Evolutionary conservation across 2,797 vertebrate species (phyloP).

Genomic region (Aratinga solstitialis): DNA sequence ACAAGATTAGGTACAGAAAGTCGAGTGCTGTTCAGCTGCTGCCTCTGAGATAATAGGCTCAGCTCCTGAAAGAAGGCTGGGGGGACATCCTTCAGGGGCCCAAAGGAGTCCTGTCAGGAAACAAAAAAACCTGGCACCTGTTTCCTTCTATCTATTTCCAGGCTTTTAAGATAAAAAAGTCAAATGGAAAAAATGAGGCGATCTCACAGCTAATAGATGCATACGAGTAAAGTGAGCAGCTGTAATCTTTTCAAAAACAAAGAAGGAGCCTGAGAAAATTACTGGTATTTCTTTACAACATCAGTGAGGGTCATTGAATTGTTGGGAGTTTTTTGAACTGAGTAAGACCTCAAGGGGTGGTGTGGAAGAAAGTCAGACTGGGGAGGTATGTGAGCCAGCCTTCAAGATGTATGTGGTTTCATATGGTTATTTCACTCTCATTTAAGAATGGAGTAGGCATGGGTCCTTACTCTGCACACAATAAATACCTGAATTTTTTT

Average conservation of each 20-base stretch:
- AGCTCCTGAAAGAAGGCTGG: not conserved
- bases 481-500: not conserved
- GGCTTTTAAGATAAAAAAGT: constrained; percentile 44
- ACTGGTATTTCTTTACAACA: constrained; percentile 17
- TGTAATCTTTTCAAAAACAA: constrained; percentile 62
- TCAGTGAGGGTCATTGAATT: not conserved
- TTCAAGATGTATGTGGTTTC: not conserved
- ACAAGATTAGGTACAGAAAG: not conserved
- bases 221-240: not conserved
- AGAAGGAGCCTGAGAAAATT: constrained; percentile 42
- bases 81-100: not conserved
- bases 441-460: not conserved
- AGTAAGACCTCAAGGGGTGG: not conserved
- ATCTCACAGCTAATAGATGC: constrained; percentile 19
- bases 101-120: not conserved
- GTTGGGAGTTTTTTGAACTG: not conserved
- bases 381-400: not conserved
- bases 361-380: not conserved
- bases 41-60: not conserved
- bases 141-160: constrained; percentile 39
- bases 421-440: not conserved
- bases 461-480: not conserved
- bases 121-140: constrained; percentile 17
- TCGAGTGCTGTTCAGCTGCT: not conserved
- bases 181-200: constrained; percentile 51